These are phyloP conservation scores for Orchesellides sinensis DNA, from an alignment of 2,888 invertebrate species.

Conservation along the genomic window DNA sequence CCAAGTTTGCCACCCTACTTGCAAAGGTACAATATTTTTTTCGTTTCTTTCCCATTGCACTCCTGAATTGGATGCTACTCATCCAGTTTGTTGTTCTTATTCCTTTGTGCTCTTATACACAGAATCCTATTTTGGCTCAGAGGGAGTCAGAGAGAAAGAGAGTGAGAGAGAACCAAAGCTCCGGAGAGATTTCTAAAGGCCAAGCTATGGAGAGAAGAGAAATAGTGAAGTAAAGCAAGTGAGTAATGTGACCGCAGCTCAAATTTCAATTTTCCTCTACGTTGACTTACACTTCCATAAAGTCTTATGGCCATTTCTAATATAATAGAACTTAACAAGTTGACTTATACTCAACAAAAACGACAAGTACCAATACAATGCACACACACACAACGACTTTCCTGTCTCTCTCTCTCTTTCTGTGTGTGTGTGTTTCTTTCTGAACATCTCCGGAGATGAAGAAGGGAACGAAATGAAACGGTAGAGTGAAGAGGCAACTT, in stretches of 20 bases:
- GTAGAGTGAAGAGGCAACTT: conserved; percentile 52
- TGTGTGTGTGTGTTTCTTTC: conserved; percentile 17
- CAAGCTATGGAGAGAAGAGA: conserved; percentile 21
- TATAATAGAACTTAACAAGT: conserved; percentile 56
- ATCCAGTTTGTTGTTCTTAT: conserved; percentile 50
- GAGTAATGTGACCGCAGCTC: conserved; percentile 74
- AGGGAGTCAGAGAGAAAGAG: conserved; percentile 20
- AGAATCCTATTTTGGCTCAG: no score
- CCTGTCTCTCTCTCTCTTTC: conserved; percentile 19
- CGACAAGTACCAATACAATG: conserved; percentile 24
- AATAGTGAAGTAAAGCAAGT: conserved; percentile 45
- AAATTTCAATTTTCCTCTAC: conserved; percentile 74
- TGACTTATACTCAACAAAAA: conserved; percentile 28
- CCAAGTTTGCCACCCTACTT: neutral
- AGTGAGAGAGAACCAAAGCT: neutral
- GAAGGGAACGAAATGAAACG: conserved; percentile 35
- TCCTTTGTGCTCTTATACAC: conserved; percentile 29
- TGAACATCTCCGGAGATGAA: neutral
- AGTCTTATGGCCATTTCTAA: conserved; percentile 71
- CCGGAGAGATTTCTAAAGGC: neutral
- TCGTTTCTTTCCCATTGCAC: conserved; percentile 37
- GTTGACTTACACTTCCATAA: conserved; percentile 73
- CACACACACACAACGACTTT: conserved; percentile 37
- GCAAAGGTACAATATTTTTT: neutral
- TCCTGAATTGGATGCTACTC: conserved; percentile 41